These are phyloP conservation scores for Nematostella vectensis DNA, from an alignment of 92 coral and sea anemone genomes.

Conservation along the genomic window DNA sequence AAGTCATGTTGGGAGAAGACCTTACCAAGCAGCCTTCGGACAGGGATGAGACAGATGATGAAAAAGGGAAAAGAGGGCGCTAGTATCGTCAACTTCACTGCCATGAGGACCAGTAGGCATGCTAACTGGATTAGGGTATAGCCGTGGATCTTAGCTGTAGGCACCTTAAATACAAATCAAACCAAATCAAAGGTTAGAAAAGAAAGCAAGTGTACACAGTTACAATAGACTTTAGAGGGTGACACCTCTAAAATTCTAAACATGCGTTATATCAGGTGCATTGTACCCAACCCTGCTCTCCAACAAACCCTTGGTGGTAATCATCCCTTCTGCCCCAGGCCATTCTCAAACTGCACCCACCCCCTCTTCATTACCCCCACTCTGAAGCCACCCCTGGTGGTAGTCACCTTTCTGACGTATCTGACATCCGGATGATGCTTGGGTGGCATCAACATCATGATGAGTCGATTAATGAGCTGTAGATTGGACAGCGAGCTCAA, in stretches of 20 bases:
- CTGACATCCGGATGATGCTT: conserved; percentile 93
- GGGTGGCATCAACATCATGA: conserved; percentile 94
- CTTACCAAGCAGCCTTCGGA: conserved; percentile 53
- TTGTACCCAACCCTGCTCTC: too few species aligned
- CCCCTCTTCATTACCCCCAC: too few species aligned
- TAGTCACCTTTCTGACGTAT: conserved; percentile 82
- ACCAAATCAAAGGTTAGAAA: neutral
- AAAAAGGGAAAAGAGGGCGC: conserved; percentile 94
- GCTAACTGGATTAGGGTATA: conserved; percentile 73
- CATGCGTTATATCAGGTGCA: too few species aligned
- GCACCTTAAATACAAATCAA: conserved; percentile 51
- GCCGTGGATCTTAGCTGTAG: conserved; percentile 53
- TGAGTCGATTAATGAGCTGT: conserved; percentile 65
- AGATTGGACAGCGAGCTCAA: conserved; percentile 71
- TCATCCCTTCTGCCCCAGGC: too few species aligned
- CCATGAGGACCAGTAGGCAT: conserved; percentile 52
- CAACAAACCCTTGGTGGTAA: too few species aligned
- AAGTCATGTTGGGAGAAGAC: conserved; percentile 68
- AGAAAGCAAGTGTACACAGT: too few species aligned
- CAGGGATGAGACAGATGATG: conserved; percentile 86
- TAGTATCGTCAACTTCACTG: conserved; percentile 54
- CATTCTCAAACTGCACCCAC: too few species aligned
- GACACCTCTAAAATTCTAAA: too few species aligned
- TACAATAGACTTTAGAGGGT: neutral
- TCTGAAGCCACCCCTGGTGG: too few species aligned